Percentiles rank a stretch among this genome's conserved stretches.
phyloP scores from a whole-genome alignment of 2,113 vertebrate genomes.

The Suricata suricatta region DNA sequence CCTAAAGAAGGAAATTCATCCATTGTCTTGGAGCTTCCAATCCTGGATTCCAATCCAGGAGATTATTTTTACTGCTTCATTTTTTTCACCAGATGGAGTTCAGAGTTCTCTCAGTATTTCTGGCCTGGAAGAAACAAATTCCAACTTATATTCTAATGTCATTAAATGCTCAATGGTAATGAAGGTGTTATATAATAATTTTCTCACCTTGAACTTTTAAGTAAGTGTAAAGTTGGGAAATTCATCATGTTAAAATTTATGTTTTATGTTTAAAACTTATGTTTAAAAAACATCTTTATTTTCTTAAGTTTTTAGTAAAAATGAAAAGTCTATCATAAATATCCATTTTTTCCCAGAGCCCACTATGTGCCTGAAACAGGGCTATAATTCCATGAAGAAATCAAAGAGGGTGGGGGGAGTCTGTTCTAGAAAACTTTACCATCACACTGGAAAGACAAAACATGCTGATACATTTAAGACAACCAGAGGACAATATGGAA shows the following conservation, averaged over 20 bases:
- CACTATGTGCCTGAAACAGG: neutral
- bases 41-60: neutral
- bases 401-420: neutral
- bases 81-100: slow-evolving; percentile 32
- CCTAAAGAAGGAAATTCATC: neutral
- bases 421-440: neutral
- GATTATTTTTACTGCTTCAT: neutral
- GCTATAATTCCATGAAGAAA: neutral
- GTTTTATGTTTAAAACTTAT: neutral
- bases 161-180: neutral
- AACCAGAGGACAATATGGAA: neutral
- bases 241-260: neutral
- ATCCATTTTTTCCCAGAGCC: neutral
- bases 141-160: neutral
- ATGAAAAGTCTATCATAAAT: neutral
- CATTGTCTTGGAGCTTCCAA: neutral
- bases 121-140: neutral
- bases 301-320: slow-evolving; percentile 1
- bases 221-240: neutral
- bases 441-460: neutral
- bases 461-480: neutral
- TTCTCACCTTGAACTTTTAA: neutral
- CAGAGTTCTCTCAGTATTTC: neutral
- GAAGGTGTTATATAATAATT: neutral
- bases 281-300: neutral